Evolutionary conservation across 2,113 vertebrate genomes (phyloP), one percentile per base, ranked within the genome.

Genomic region (Pluvialis apricaria): DNA sequence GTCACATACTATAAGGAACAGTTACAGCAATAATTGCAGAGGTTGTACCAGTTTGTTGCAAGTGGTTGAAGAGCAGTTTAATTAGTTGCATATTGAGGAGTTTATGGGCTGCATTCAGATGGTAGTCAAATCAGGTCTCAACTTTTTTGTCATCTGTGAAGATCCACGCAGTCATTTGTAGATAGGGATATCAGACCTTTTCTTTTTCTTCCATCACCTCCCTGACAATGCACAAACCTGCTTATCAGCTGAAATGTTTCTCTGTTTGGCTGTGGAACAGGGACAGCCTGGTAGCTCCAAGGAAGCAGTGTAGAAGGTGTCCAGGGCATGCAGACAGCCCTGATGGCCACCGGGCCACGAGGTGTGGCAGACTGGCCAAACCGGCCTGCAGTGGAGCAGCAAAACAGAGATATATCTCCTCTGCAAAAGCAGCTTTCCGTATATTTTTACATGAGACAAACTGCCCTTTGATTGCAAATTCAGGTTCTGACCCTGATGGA

Each of bases 171-270:
- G 16, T 64, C 5, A 22, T 38, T 64, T 68, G 26, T 65, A 83
- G 17, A 4, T 40, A 28, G 0, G 1, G 6, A 1, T 60, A n/a
- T 44, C 40, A 32, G 29, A 49, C 55, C 20, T 89, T 45, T 25
- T 73, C 5, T 49, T 89, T 87, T 65, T 36, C 38, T 71, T 64
- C 47, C 36, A 20, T 76, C 52, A 24, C 31, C 9, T 55, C 32
- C 20, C 24, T 45, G 72, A 38, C 11, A 40, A 5, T 42, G 28
- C 60, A 31, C 13, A 69, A 40, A 72, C 10, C 14, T 36, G 25
- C 18, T 82, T 68, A 21, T 18, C 42, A 38, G 64, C 34, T 54
- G 17, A 1, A 72, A 45, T 44, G 25, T 21, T 52, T 60, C 44
- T 78, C 29, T 77, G 5, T 57, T 83, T 49, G 1, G 0, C 42